phyloP scores from a whole-genome alignment of 2,888 invertebrate genomes.

The Geotrupes spiniger region DNA sequence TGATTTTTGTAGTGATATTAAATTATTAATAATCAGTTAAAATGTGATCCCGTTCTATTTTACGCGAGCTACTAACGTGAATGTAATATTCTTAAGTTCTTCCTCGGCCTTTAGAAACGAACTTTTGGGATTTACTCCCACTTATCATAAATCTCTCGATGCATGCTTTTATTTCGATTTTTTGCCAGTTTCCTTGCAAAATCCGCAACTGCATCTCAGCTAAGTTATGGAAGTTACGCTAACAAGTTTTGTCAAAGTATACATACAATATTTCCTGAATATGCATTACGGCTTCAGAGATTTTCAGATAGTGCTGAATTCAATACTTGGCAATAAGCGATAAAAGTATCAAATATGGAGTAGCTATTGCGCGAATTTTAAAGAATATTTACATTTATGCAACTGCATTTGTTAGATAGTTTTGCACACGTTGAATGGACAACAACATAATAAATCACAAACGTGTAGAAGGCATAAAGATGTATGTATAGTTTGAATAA shows the following conservation, averaged over 20 bases:
- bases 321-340: constrained; percentile 1
- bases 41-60: too few species aligned
- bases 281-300: background rate
- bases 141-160: constrained; percentile 8
- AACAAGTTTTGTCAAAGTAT: constrained; percentile 9
- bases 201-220: constrained; percentile 6
- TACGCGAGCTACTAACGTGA: too few species aligned
- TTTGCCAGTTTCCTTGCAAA: background rate
- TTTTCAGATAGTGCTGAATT: background rate
- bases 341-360: background rate
- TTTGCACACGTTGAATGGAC: too few species aligned
- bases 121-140: constrained; percentile 12
- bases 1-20: too few species aligned
- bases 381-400: too few species aligned
- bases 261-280: constrained; percentile 11
- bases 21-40: too few species aligned
- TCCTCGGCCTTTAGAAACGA: constrained; percentile 13
- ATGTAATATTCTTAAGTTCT: constrained; percentile 11
- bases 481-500: too few species aligned
- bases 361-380: too few species aligned
- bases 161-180: constrained; percentile 1
- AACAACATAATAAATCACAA: too few species aligned
- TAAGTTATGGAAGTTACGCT: constrained; percentile 11
- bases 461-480: too few species aligned
- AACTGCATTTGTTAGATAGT: too few species aligned